phyloP scores from a whole-genome alignment of 2,888 invertebrate genomes.

The Torymus texanus region DNA sequence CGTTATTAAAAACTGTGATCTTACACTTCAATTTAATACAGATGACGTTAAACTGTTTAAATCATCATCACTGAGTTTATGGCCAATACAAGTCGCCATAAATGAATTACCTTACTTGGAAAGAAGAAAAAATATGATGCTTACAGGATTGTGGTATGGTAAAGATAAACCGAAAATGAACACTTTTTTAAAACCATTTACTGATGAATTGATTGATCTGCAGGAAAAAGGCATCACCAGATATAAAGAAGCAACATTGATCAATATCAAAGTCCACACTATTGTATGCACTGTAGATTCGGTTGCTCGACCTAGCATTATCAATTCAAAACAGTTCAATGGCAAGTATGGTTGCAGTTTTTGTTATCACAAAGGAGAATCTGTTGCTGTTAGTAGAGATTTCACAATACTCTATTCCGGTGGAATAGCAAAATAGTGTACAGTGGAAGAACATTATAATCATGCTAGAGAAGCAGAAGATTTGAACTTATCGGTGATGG shows the following conservation, averaged over 20 bases:
- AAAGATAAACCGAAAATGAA: not conserved
- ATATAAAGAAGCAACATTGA: not conserved
- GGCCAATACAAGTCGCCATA: constrained; percentile 3
- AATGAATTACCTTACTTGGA: not conserved
- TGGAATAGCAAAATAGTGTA: too few relatives aligned
- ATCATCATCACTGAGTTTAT: not conserved
- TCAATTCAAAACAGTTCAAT: not conserved
- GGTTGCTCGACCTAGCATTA: not conserved
- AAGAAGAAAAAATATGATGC: not conserved
- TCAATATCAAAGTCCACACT: not conserved
- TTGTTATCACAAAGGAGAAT: constrained; percentile 6
- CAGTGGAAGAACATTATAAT: too few relatives aligned
- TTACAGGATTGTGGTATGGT: not conserved
- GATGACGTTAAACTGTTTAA: not conserved
- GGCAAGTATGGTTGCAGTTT: not conserved
- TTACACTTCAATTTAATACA: not conserved
- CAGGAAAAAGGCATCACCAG: not conserved
- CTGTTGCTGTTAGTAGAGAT: not conserved
- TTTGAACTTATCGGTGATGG: not conserved
- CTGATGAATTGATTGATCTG: not conserved
- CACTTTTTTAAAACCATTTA: not conserved
- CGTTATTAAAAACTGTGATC: too few relatives aligned
- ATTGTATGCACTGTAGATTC: constrained; percentile 7
- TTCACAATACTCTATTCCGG: not conserved
- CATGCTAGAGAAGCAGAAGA: too few relatives aligned